These are phyloP conservation scores for Laspeyria flexula DNA, from an alignment of 2,888 invertebrate species.

Conservation along the genomic window DNA sequence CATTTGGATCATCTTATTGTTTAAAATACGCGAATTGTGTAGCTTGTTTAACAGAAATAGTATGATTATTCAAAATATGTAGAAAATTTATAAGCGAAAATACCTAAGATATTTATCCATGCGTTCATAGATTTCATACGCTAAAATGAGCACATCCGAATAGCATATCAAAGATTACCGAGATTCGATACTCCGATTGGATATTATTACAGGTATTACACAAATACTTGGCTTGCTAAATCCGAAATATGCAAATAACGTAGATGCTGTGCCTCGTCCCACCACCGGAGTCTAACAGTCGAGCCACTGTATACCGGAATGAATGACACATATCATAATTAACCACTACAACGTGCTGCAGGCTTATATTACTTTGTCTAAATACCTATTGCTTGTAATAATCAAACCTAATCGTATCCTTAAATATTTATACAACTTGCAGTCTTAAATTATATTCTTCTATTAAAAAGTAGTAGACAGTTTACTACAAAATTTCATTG, in stretches of 20 bases:
- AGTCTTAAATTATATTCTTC: too few relatives aligned
- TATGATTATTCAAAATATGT: background rate
- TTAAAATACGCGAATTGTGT: too few relatives aligned
- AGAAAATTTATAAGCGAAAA: background rate
- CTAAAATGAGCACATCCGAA: slow-evolving; percentile 7
- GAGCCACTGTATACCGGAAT: slow-evolving; percentile 19
- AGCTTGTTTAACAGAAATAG: too few relatives aligned
- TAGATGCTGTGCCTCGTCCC: slow-evolving; percentile 5
- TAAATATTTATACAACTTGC: too few relatives aligned
- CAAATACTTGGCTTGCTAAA: slow-evolving; percentile 36
- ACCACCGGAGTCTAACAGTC: slow-evolving; percentile 2
- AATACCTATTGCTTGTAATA: too few relatives aligned
- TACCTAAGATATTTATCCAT: background rate
- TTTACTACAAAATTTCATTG: too few relatives aligned
- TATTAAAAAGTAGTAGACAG: too few relatives aligned
- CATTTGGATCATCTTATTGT: too few relatives aligned
- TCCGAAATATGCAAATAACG: slow-evolving; percentile 41
- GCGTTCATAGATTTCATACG: slow-evolving; percentile 5
- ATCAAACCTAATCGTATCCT: too few relatives aligned
- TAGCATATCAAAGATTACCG: slow-evolving; percentile 8
- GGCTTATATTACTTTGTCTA: too few relatives aligned
- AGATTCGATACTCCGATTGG: slow-evolving; percentile 3
- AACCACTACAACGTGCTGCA: slow-evolving; percentile 11
- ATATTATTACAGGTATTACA: slow-evolving; percentile 31
- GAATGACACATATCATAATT: slow-evolving; percentile 31